These are phyloP conservation scores for Diachasmimorpha longicaudata DNA, from an alignment of 1,140 invertebrate genomes.

Conservation along the genomic window DNA sequence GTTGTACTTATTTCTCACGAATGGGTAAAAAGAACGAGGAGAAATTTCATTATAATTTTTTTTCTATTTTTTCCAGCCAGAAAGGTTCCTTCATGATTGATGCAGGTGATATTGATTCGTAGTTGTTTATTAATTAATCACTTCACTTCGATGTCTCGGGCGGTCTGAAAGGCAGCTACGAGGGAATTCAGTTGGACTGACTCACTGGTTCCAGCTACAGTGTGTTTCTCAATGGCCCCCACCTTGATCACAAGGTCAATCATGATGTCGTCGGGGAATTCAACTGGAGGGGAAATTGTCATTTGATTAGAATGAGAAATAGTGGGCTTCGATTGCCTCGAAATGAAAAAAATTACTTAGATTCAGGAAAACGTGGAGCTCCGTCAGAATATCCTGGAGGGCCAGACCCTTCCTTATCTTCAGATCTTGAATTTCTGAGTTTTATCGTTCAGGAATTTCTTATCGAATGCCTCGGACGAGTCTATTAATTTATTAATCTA, in stretches of 20 bases:
- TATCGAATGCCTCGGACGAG: not conserved
- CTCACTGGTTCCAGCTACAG: conserved; percentile 80
- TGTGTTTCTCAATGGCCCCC: conserved; percentile 81
- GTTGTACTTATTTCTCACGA: not conserved
- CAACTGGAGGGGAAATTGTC: conserved; percentile 71
- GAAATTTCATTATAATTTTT: not conserved
- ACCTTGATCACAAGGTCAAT: conserved; percentile 80
- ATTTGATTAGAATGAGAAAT: conserved; percentile 10
- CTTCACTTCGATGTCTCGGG: conserved; percentile 63
- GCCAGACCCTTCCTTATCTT: conserved; percentile 89
- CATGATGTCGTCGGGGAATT: conserved; percentile 77
- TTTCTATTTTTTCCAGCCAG: not conserved
- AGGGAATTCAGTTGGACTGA: conserved; percentile 84
- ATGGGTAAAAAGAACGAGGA: not conserved
- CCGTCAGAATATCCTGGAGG: conserved; percentile 87
- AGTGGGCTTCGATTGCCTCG: not conserved
- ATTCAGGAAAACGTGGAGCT: conserved; percentile 85
- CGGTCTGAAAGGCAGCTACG: conserved; percentile 78
- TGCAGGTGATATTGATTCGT: not conserved
- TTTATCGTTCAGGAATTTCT: conserved; percentile 36
- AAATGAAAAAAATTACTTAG: conserved; percentile 72
- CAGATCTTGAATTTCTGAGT: conserved; percentile 80
- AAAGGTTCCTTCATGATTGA: not conserved
- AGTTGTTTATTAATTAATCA: not conserved
- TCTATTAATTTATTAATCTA: too few relatives aligned